Percentiles rank a stretch among this genome's conserved stretches.
Conservation (phyloP, 1,140 invertebrate genomes). For the Ceratina australensis region DNA sequence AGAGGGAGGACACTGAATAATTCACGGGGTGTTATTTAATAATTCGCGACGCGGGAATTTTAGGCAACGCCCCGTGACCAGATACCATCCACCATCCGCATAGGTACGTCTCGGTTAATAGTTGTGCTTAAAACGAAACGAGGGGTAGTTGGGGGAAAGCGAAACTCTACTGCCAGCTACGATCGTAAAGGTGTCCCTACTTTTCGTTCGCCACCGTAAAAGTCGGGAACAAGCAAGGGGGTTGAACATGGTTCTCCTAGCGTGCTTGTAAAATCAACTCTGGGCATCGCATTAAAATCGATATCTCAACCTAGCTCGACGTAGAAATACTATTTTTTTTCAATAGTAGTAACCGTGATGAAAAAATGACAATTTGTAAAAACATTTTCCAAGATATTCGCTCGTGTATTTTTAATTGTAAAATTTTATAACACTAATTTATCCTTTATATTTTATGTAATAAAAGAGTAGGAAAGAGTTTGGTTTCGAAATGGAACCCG, state of each 20-base stretch:
- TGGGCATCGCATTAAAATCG: slow-evolving; percentile 1
- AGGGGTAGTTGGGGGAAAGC: slow-evolving; percentile 36
- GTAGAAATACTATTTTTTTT: neutral
- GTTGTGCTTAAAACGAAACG: slow-evolving; percentile 49
- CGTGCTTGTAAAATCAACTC: slow-evolving; percentile 3
- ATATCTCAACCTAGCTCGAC: slow-evolving; percentile 27
- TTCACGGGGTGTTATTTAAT: slow-evolving; percentile 30
- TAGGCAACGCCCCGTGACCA: slow-evolving; percentile 7
- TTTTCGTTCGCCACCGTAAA: slow-evolving; percentile 55
- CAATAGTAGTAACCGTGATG: too few species aligned
- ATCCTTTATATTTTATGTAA: too few species aligned
- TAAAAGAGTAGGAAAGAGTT: neutral
- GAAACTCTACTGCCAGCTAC: slow-evolving; percentile 42
- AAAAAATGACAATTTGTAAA: too few species aligned
- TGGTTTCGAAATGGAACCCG: neutral
- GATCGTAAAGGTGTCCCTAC: slow-evolving; percentile 48
- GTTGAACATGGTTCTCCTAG: neutral
- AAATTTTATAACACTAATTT: too few species aligned
- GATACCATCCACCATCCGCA: neutral
- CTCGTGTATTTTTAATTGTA: too few species aligned
- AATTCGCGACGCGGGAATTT: slow-evolving; percentile 28
- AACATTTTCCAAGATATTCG: too few species aligned
- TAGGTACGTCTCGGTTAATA: slow-evolving; percentile 51
- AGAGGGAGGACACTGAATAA: slow-evolving; percentile 7
- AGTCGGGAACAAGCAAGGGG: slow-evolving; percentile 23